Conservation (phyloP, 2,113 vertebrate genomes). For the Turnix velox region DNA sequence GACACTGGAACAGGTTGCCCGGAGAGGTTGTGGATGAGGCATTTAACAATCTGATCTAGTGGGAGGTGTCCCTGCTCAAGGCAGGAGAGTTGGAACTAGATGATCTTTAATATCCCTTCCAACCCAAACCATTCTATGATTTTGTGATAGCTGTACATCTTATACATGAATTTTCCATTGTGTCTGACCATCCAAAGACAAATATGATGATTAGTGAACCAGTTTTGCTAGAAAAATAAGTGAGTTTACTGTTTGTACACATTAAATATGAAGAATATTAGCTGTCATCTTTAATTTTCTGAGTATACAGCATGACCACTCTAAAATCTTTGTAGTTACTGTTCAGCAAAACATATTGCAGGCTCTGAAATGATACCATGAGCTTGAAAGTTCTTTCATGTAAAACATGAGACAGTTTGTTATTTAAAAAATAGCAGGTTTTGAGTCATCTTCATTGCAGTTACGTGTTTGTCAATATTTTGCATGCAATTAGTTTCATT, state of each 20-base stretch:
- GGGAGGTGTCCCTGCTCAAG: too few relatives aligned
- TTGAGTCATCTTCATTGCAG: not conserved
- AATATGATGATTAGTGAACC: not conserved
- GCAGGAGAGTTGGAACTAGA: too few relatives aligned
- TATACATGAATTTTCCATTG: not conserved
- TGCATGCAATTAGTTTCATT: not conserved
- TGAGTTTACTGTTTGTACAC: not conserved
- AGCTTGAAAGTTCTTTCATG: not conserved
- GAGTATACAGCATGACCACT: not conserved
- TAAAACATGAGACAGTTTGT: not conserved
- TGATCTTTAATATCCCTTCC: too few relatives aligned
- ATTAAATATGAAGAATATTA: not conserved
- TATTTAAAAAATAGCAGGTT: not conserved
- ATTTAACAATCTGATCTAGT: too few relatives aligned
- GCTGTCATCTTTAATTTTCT: not conserved
- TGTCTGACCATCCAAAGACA: not conserved
- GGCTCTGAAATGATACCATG: not conserved
- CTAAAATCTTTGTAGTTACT: not conserved
- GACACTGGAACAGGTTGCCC: too few relatives aligned
- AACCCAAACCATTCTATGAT: too few relatives aligned
- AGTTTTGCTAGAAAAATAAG: not conserved
- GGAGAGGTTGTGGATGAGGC: too few relatives aligned
- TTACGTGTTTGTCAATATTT: not conserved
- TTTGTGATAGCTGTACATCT: not conserved
- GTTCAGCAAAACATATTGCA: not conserved